Percentiles rank a stretch among this genome's conserved stretches.
Conservation (phyloP, 1,140 invertebrate species). For the Camponotus floridanus region DNA sequence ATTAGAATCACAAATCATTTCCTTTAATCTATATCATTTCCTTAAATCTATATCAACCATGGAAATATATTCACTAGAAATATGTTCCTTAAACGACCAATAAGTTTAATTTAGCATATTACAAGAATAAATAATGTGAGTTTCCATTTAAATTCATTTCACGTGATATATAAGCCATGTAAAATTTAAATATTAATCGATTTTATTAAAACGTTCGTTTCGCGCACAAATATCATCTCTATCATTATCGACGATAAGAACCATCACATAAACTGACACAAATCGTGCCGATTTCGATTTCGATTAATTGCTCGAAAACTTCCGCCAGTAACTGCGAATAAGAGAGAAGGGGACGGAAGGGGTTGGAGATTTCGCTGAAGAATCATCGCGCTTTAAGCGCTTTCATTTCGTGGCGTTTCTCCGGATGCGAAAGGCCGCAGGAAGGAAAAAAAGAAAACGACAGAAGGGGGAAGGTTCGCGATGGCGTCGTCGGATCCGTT, state of each 20-base stretch:
- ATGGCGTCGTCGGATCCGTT: conserved; percentile 81
- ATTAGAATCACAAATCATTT: neutral
- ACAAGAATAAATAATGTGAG: neutral
- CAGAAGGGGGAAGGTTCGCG: conserved; percentile 74
- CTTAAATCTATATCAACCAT: neutral
- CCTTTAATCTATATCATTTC: no score
- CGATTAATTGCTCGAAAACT: conserved; percentile 35
- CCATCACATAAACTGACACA: neutral
- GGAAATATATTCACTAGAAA: neutral
- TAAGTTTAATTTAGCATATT: conserved; percentile 20
- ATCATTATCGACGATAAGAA: conserved; percentile 33
- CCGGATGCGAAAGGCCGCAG: conserved; percentile 33
- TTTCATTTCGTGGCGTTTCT: conserved; percentile 71
- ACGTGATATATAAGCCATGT: neutral
- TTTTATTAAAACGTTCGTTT: conserved; percentile 33
- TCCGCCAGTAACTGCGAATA: neutral
- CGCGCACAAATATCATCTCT: conserved; percentile 20
- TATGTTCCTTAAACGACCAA: neutral
- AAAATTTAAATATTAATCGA: conserved; percentile 49
- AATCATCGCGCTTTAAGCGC: conserved; percentile 73
- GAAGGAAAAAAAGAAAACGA: conserved; percentile 54
- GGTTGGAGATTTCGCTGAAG: conserved; percentile 67
- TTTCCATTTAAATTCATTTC: conserved; percentile 27
- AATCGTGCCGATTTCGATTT: conserved; percentile 8
- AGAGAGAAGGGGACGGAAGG: conserved; percentile 54